A percentile compares a stretch with the other conserved stretches of the same genome.
These are phyloP conservation scores for Taenioides sp. DNA, from an alignment of 2,797 vertebrate genomes.

Conservation along the genomic window DNA sequence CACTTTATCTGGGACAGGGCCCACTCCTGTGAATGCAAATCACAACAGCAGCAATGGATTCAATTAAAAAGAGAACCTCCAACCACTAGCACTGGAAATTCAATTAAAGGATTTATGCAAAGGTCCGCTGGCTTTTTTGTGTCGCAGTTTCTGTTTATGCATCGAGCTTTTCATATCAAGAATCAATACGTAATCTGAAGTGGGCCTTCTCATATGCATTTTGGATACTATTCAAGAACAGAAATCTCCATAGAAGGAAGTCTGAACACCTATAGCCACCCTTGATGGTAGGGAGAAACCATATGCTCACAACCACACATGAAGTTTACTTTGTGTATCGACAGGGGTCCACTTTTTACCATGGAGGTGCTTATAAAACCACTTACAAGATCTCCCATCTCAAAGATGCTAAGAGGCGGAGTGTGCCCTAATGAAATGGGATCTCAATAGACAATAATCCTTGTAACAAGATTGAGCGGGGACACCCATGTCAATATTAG, in stretches of 20 bases:
- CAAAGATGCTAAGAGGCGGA: constrained; percentile 71
- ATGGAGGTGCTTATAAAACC: constrained; percentile 59
- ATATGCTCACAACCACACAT: constrained; percentile 26
- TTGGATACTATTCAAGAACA: constrained; percentile 64
- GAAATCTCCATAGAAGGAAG: constrained; percentile 44
- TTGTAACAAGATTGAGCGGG: constrained; percentile 80
- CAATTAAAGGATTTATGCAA: constrained; percentile 99
- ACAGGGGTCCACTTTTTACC: constrained; percentile 45
- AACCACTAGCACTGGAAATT: constrained; percentile 96
- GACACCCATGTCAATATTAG: constrained; percentile 83
- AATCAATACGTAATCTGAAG: constrained; percentile 98
- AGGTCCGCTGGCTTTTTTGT: constrained; percentile 91
- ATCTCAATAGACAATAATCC: constrained; percentile 83
- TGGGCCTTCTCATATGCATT: constrained; percentile 74
- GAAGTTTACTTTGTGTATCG: constrained; percentile 42
- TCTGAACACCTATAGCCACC: constrained; percentile 23
- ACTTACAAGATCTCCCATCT: constrained; percentile 62
- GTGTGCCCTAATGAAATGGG: constrained; percentile 80
- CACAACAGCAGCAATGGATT: constrained; percentile 92
- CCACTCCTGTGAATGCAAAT: constrained; percentile 96
- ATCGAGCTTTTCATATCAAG: constrained; percentile 99
- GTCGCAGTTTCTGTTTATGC: constrained; percentile 97
- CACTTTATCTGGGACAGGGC: constrained; percentile 98
- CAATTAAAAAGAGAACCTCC: constrained; percentile 98
- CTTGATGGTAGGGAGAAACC: constrained; percentile 1